These are phyloP conservation scores for Aspidoscelis tigris DNA, from an alignment of 2,113 vertebrate genomes.

Conservation along the genomic window DNA sequence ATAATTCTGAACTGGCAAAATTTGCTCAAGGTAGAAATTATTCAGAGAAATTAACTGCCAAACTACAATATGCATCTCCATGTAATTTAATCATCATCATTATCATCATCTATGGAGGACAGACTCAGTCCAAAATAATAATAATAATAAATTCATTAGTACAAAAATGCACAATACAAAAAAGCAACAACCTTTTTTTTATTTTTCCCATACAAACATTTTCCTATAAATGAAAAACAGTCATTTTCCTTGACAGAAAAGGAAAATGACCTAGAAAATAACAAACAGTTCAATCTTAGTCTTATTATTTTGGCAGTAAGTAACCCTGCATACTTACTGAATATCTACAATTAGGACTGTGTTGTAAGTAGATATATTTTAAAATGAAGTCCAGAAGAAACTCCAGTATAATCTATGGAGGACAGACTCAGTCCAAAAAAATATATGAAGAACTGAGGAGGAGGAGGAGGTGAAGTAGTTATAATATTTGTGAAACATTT, in stretches of 20 bases:
- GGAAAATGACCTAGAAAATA: too few relatives aligned
- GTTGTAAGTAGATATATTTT: too few relatives aligned
- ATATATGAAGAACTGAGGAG: slow-evolving; percentile 41
- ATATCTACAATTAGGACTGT: too few relatives aligned
- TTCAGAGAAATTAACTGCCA: background rate
- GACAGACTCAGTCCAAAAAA: slow-evolving; percentile 6
- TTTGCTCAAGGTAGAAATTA: background rate
- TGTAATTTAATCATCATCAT: background rate
- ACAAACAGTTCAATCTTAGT: too few relatives aligned
- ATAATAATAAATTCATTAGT: background rate
- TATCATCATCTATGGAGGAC: too few relatives aligned
- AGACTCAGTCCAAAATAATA: background rate
- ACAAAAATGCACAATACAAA: background rate
- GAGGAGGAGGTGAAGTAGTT: slow-evolving; percentile 27
- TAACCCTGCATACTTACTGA: too few relatives aligned
- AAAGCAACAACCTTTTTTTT: background rate
- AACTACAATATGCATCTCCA: background rate
- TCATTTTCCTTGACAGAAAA: too few relatives aligned
- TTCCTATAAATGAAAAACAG: too few relatives aligned
- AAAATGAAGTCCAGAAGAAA: background rate
- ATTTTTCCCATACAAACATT: background rate
- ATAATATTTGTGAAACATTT: slow-evolving; percentile 19
- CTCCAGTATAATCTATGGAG: background rate
- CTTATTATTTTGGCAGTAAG: too few relatives aligned
- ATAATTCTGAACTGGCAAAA: background rate